Base-by-base conservation (phyloP, 1,140 invertebrate species). In the Cyclargus thomasi region DNA sequence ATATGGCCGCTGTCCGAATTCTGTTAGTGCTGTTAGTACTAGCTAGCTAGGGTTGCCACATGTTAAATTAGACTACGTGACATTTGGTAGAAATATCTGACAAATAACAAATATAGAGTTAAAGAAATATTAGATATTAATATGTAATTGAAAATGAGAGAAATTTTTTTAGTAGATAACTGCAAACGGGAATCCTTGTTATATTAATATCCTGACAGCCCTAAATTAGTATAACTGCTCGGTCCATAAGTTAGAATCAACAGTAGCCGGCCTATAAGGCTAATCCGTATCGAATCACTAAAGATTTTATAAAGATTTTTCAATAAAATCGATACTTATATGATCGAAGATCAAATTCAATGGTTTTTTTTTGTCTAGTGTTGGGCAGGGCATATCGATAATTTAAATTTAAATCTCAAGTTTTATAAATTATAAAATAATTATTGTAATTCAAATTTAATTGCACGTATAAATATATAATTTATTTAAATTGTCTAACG, bases 171-270 rank as follows among this genome's bases (percentile, higher is more conserved):
- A 35, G 3, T 8, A 3, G 29, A 35, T 11, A 39, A 8, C 10
- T 10, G 36, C 8, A 3, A 39, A 1, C 6, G 29, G 14, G 14
- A 47, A 14, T 47, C 39, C 14, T 47, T 8, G 0, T 11, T 47
- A 14, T 47, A 2, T 47, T 14, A 8, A 14, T 14, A 14, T 47
- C 39, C 14, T 47, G 4, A 16, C 39, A 47, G 3, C 39, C 39
- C 39, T 47, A 47, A 47, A 1, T 47, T 7, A 47, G 39, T 47
- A 47, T 39, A 14, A 8, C 17, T 21, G 21, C 75, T 81, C 73
- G 76, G 74, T 71, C 81, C 76, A 85, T 85, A 87, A 84, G 67
- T 87, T 80, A 85, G 85, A 80, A 82, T 87, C 77, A 85, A 82
- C 77, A 79, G 75, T 79, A 77, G 78, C 84, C 81, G 83, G 82